Evolutionary conservation across 2,113 vertebrate species (phyloP).

Genomic region (Raphicerus campestris): DNA sequence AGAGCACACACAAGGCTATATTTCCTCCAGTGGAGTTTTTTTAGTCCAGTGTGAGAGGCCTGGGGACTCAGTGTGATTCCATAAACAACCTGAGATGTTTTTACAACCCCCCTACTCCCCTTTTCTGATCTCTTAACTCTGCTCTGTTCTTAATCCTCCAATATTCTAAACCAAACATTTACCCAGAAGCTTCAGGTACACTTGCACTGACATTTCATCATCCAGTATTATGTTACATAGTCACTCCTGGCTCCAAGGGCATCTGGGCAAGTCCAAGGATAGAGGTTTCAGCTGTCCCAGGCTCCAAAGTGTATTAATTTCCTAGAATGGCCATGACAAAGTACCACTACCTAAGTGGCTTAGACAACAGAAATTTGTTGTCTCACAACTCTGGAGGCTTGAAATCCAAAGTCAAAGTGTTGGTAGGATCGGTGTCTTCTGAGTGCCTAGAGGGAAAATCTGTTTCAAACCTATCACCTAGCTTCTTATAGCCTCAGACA

Average conservation of each 20-base stretch:
- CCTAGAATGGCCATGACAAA: background rate
- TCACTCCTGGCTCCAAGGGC: background rate
- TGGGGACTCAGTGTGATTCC: background rate
- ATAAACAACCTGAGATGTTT: background rate
- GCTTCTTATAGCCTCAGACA: background rate
- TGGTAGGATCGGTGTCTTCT: background rate
- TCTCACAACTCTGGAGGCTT: background rate
- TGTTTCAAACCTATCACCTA: too few species aligned
- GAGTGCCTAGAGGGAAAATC: background rate
- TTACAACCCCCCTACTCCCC: fast-evolving
- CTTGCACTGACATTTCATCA: background rate
- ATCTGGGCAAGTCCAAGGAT: background rate
- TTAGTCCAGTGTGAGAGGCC: background rate
- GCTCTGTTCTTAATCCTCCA: background rate
- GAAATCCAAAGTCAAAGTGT: background rate
- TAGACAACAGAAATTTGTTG: background rate
- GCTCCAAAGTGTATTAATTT: background rate
- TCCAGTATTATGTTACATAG: background rate
- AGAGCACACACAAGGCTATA: background rate
- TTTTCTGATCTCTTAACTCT: background rate
- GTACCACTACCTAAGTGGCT: too few species aligned
- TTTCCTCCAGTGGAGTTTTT: background rate
- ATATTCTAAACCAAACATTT: background rate
- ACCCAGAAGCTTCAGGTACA: background rate
- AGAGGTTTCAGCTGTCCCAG: background rate